Conservation (phyloP, 2,113 vertebrate genomes). For the Engraulis encrasicolus region DNA sequence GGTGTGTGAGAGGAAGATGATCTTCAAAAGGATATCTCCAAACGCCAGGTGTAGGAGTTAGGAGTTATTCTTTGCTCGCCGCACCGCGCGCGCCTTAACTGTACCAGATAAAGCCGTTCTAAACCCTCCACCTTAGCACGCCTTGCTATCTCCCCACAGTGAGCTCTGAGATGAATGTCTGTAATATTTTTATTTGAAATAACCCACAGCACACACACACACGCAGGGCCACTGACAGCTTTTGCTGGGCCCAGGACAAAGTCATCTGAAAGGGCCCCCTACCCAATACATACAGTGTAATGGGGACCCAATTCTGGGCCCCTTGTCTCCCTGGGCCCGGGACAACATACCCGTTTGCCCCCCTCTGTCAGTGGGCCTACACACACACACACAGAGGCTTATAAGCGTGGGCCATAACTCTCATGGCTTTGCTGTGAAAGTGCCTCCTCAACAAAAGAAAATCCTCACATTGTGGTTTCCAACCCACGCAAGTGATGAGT, state of each 20-base stretch:
- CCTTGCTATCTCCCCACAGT: neutral
- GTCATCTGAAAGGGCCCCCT: too few species aligned
- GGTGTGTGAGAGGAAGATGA: constrained; percentile 32
- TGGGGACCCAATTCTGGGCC: too few species aligned
- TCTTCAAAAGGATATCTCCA: neutral
- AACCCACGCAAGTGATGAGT: neutral
- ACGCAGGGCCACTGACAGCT: too few species aligned
- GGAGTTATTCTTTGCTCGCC: neutral
- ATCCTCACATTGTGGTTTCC: neutral
- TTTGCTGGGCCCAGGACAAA: too few species aligned
- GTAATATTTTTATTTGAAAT: neutral
- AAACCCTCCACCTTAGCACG: neutral
- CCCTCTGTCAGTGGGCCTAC: too few species aligned
- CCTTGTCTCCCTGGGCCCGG: too few species aligned
- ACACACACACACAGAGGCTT: too few species aligned
- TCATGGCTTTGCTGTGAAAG: neutral
- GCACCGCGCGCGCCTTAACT: too few species aligned
- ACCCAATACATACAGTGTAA: too few species aligned
- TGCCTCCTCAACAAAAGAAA: neutral
- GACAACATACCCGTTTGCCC: too few species aligned
- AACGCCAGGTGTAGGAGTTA: neutral
- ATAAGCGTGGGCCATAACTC: neutral
- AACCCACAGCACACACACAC: neutral
- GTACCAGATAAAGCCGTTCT: neutral
- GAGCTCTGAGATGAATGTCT: neutral